Evolutionary conservation across 2,113 vertebrate genomes (phyloP), one percentile per base, ranked within the genome.

Genomic region (Dunckerocampus dactyliophorus): DNA sequence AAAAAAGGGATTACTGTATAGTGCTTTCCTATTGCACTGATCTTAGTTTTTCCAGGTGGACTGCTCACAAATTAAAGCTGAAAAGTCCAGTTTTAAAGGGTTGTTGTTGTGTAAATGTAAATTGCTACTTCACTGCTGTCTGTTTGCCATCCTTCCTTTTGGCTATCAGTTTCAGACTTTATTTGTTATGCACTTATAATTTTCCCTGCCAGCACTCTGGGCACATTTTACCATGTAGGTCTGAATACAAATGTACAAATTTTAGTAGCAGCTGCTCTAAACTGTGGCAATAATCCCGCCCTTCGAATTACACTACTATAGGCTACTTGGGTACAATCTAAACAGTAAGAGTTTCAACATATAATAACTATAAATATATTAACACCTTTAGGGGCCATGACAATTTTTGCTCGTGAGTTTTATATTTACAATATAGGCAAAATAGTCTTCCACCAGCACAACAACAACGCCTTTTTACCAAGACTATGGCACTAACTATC

Each of bases 231-330:
- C 51, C 51, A 11, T 11, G 24, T 53, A 53, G 51, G 24, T 53
- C 51, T 53, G 51, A 53, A 53, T 53, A 53, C 51, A 51, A 51
- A 51, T 51, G 49, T 16, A 16, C 14, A 53, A 34, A 53, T 31
- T 53, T n/a, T 16, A 53, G 51, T 24, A 16, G 15, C 24, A 34
- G 24, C 28, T n/a, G 51, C 51, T 51, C 49, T 1, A 28, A 51
- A 15, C 49, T 53, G 51, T 53, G 24, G 51, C 24, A 53, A 11
- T 53, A 34, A 11, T 53, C 24, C 15, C 51, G 12, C 8, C 24
- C 20, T 16, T 53, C 15, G n/a, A 16, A 24, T 53, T 14, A 17
- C 24, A 53, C 24, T 51, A 53, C 24, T 43, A 14, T 43, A 43
- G 12, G 12, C 39, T 43, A 43, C 39, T 43, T 43, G 11, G 39